phyloP scores from a whole-genome alignment of 2,888 invertebrate genomes.

The Baronia brevicornis region DNA sequence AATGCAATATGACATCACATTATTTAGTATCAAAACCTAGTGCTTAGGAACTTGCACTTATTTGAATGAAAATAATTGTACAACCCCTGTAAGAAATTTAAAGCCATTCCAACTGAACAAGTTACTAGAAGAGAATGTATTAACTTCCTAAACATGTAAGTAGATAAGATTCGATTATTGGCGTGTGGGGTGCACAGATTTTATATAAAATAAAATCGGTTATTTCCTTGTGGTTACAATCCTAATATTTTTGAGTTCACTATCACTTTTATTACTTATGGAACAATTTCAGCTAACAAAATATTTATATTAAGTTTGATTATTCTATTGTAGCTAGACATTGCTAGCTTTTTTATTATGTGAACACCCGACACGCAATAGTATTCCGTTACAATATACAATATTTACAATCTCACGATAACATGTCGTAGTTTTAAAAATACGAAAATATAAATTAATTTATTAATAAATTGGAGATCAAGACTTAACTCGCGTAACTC shows the following conservation, averaged over 20 bases:
- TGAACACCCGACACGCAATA: slow-evolving; percentile 36
- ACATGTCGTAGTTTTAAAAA: slow-evolving; percentile 38
- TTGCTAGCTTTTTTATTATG: not conserved
- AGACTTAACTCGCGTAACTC: slow-evolving; percentile 34
- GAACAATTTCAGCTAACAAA: slow-evolving; percentile 49
- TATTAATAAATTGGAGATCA: slow-evolving; percentile 61
- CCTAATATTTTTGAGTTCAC: no score
- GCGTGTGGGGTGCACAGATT: slow-evolving; percentile 5
- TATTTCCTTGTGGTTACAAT: no score
- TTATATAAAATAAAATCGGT: slow-evolving; percentile 3
- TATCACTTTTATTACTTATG: no score
- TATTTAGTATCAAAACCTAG: no score
- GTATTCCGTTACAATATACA: slow-evolving; percentile 62
- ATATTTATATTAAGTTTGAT: not conserved
- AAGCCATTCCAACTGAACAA: slow-evolving; percentile 14
- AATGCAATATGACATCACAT: no score
- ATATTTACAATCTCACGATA: slow-evolving; percentile 50
- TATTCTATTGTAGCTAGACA: not conserved
- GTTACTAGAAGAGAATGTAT: slow-evolving; percentile 12
- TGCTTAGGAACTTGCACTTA: no score
- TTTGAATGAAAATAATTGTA: slow-evolving; percentile 6
- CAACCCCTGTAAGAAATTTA: slow-evolving; percentile 15
- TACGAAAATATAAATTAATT: slow-evolving; percentile 69
- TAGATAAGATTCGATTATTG: slow-evolving; percentile 2
- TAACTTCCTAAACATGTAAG: slow-evolving; percentile 8